Percentiles rank a stretch among this genome's conserved stretches.
Evolutionary conservation across 2,113 vertebrate genomes (phyloP).

Genomic region (Anarrhichthys ocellatus): DNA sequence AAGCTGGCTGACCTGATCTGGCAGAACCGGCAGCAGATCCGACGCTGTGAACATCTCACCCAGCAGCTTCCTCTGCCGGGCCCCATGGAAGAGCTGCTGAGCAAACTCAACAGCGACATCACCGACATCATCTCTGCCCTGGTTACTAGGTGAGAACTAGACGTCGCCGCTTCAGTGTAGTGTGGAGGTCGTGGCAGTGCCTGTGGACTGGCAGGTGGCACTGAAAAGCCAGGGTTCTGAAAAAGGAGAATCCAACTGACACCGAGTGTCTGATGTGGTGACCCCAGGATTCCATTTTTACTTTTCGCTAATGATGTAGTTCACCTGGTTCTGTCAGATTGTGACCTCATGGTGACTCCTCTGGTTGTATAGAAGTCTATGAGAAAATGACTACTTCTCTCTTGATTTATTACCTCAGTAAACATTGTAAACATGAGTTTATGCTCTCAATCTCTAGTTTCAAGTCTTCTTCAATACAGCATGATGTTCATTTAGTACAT

Average conservation of each 20-base stretch:
- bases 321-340: neutral
- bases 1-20: slow-evolving; percentile 96
- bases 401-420: too few relatives aligned
- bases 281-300: neutral
- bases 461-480: too few relatives aligned
- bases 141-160: slow-evolving; percentile 89
- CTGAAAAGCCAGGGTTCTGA: neutral
- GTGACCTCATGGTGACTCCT: neutral
- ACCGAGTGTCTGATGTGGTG: neutral
- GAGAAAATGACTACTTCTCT: too few relatives aligned
- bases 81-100: slow-evolving; percentile 91
- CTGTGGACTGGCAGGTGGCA: neutral
- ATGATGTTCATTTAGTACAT: too few relatives aligned
- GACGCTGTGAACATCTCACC: slow-evolving; percentile 92
- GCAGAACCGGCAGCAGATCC: slow-evolving; percentile 97
- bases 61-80: slow-evolving; percentile 95
- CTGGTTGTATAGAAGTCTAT: too few relatives aligned
- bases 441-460: too few relatives aligned
- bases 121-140: slow-evolving; percentile 96
- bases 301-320: neutral
- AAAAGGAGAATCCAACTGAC: neutral
- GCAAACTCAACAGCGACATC: slow-evolving; percentile 90
- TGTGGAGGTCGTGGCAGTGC: neutral
- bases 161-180: neutral
- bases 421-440: too few relatives aligned